Base-by-base conservation (phyloP, 1,140 invertebrate genomes). In the Cotesia vestalis region DNA sequence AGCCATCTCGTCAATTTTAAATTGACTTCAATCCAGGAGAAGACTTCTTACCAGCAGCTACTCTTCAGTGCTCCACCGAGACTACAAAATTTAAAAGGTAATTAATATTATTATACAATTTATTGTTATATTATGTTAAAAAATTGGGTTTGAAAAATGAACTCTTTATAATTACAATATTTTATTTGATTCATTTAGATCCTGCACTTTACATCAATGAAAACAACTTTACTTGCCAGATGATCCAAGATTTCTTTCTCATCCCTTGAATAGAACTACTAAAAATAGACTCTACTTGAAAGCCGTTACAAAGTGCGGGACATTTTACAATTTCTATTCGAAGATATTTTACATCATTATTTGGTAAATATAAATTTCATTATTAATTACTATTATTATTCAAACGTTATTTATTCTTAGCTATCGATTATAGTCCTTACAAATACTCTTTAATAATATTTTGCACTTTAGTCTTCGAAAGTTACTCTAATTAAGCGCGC, bases 231-330 rank as follows among this genome's bases (percentile, higher is more conserved):
- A 17, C 17, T 17, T 17, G 17, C 17, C 17, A 17, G 17, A 17
- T 17, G 17, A 17, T 17, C 17, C 17, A 17, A 17, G 17, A 17
- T 53, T 55, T 55, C 14, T 55, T n/a, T 55, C 4, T 12, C 53
- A 55, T 1, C n/a, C 53, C 11, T n/a, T 55, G 12, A 55, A 55
- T 55, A 17, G n/a, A 55, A 55, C 53, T 55, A 55, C 53, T 55
- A 55, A 55, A 55, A 55, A 55, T 55, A 55, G 53, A 55, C 6
- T 55, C 17, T 9, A 6, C 53, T 55, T 55, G 4, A 55, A 55
- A 55, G 53, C 53, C 4, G n/a, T 55, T 55, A 55, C 53, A 55
- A 55, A 55, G 8, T 55, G 53, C 14, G 53, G 53, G 53, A 55
- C 53, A n/a, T 55, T 55, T 12, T n/a, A 55, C 5, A n/a, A n/a